These are phyloP conservation scores for Oceanodroma tethys DNA, from an alignment of 2,113 vertebrate genomes.

Conservation along the genomic window DNA sequence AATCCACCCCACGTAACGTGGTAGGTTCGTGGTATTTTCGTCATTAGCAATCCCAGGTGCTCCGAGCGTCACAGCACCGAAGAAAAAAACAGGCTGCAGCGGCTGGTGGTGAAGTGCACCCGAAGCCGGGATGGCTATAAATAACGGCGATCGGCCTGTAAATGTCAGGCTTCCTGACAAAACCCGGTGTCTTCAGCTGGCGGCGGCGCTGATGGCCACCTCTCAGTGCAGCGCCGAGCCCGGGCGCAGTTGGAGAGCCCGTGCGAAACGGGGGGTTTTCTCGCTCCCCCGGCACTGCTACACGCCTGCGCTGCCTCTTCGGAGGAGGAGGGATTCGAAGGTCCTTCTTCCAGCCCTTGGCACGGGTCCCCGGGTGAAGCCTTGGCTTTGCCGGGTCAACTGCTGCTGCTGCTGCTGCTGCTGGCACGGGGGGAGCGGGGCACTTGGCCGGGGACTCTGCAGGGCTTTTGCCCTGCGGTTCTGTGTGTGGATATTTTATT, in stretches of 20 bases:
- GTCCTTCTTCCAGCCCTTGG: not conserved
- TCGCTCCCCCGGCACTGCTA: rapidly evolving
- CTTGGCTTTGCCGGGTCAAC: rapidly evolving
- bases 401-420: too few species aligned
- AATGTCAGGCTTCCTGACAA: conserved; percentile 37
- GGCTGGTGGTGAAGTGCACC: not conserved
- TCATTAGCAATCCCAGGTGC: not conserved
- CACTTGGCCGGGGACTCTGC: rapidly evolving
- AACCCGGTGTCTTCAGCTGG: not conserved
- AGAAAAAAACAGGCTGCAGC: not conserved
- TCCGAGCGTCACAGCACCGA: rapidly evolving
- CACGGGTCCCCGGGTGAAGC: not conserved
- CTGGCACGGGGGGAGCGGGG: not conserved
- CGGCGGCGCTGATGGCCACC: not conserved
- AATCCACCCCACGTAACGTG: not conserved
- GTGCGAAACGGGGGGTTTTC: rapidly evolving
- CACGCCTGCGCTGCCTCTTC: rapidly evolving
- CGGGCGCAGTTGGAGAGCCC: rapidly evolving
- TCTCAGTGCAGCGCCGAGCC: not conserved
- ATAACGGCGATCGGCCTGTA: not conserved
- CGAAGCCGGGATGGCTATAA: not conserved
- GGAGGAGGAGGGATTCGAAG: not conserved
- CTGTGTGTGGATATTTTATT: not conserved
- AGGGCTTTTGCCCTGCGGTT: not conserved
- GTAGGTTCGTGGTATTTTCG: not conserved